Evolutionary conservation across 1,140 invertebrate species (phyloP).

Genomic region (Drosophila punjabiensis): DNA sequence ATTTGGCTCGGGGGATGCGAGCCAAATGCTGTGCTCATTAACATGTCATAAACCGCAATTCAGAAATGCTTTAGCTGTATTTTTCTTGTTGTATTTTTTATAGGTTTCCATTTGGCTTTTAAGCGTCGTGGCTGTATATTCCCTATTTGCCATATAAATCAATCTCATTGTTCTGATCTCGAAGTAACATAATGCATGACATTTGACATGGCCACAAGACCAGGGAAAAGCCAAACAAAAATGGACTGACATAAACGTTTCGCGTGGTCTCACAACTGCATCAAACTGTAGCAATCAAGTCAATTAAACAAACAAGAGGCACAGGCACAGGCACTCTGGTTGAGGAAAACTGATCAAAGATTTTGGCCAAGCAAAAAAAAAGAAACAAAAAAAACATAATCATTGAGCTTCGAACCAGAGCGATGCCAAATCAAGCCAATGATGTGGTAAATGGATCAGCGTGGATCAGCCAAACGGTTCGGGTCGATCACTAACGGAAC

Average conservation of each 20-base stretch:
- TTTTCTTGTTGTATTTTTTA: constrained; percentile 11
- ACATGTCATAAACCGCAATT: constrained; percentile 82
- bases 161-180: constrained; percentile 63
- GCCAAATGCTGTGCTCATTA: constrained; percentile 71
- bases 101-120: constrained; percentile 30
- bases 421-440: constrained; percentile 72
- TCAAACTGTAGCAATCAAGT: constrained; percentile 77
- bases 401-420: constrained; percentile 59
- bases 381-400: constrained; percentile 29
- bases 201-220: constrained; percentile 63
- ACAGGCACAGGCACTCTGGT: background rate
- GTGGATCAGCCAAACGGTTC: constrained; percentile 42
- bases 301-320: constrained; percentile 79
- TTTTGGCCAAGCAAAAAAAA: constrained; percentile 31
- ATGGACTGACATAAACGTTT: constrained; percentile 48
- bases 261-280: constrained; percentile 57
- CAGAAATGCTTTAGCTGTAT: constrained; percentile 35
- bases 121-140: background rate
- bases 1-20: constrained; percentile 23
- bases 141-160: constrained; percentile 54
- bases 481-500: constrained; percentile 36
- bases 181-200: constrained; percentile 54
- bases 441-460: constrained; percentile 58
- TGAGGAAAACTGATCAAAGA: constrained; percentile 21
- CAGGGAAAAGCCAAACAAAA: constrained; percentile 36